phyloP scores from a whole-genome alignment of 2,113 vertebrate species.

The Turnix velox region DNA sequence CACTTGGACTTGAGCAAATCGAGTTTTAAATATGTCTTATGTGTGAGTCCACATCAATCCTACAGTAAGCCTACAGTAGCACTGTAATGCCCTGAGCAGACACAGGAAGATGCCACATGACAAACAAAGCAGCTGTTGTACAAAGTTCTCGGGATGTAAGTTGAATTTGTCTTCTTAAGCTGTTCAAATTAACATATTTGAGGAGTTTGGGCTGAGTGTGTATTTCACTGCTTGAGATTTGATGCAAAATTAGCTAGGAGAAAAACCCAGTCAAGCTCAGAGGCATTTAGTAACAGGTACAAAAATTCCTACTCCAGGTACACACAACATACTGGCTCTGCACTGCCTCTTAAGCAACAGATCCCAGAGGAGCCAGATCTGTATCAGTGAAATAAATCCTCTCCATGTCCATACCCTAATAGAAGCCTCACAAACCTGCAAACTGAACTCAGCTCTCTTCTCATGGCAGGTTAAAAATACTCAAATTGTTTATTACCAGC shows the following conservation, averaged over 20 bases:
- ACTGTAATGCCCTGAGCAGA: neutral
- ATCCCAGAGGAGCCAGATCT: neutral
- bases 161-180: neutral
- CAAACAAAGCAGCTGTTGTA: neutral
- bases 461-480: neutral
- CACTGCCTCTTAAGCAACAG: neutral
- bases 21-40: neutral
- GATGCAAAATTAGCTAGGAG: neutral
- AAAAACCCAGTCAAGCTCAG: neutral
- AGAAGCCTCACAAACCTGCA: neutral
- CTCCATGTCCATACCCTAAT: neutral
- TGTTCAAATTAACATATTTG: neutral
- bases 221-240: neutral
- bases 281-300: neutral
- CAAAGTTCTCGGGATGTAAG: neutral
- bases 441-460: neutral
- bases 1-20: neutral
- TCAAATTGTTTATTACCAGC: neutral
- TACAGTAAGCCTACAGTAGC: fast-evolving
- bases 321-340: neutral
- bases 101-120: too few relatives aligned
- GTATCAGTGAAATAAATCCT: neutral
- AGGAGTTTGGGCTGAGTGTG: neutral
- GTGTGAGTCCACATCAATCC: too few relatives aligned
- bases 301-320: neutral